Evolutionary conservation across 2,888 invertebrate genomes (phyloP).

Genomic region (Psococerastis gibbosa): DNA sequence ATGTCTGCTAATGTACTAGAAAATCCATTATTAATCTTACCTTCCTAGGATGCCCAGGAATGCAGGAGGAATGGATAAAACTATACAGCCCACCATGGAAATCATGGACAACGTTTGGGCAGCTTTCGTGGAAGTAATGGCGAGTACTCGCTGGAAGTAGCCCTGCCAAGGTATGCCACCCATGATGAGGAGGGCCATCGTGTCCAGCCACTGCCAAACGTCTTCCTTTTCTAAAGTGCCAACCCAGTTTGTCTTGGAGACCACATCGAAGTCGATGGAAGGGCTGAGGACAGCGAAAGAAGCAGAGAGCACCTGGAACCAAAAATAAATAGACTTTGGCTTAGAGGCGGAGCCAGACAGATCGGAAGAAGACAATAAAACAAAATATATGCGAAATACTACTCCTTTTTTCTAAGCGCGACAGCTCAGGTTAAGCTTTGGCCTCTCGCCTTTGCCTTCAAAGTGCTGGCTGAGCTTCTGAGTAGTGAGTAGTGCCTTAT

Average conservation of each 20-base stretch:
- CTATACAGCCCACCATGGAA: constrained; percentile 41
- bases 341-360: too few species aligned
- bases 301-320: constrained; percentile 41
- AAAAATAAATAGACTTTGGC: too few species aligned
- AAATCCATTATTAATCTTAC: constrained; percentile 3
- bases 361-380: too few species aligned
- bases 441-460: too few species aligned
- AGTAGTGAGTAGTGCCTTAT: too few species aligned
- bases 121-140: constrained; percentile 38
- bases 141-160: constrained; percentile 50
- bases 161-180: constrained; percentile 29
- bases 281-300: constrained; percentile 39
- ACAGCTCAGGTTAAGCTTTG: too few species aligned
- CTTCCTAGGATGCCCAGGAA: constrained; percentile 45
- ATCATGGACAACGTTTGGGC: constrained; percentile 43
- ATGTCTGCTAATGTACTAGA: too few species aligned
- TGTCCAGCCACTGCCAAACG: constrained; percentile 35
- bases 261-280: constrained; percentile 28
- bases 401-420: too few species aligned
- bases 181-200: constrained; percentile 36
- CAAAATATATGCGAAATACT: too few species aligned
- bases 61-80: constrained; percentile 43
- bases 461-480: too few species aligned
- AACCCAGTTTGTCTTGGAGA: constrained; percentile 31
- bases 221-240: constrained; percentile 30